Base-by-base conservation (phyloP, 1,140 invertebrate species). In the Microplitis mediator region DNA sequence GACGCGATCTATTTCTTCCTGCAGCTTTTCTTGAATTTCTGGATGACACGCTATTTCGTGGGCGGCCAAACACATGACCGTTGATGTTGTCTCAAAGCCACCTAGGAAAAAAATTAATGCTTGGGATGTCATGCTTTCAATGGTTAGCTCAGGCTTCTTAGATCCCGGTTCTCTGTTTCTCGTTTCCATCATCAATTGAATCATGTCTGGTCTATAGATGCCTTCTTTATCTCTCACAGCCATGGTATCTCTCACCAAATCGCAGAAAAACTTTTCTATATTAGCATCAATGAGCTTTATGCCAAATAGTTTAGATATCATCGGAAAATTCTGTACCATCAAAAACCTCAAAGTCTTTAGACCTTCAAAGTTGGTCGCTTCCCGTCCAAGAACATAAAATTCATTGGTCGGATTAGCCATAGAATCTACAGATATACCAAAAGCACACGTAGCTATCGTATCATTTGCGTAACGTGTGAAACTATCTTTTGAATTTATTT, bases 1-100 rank as follows among this genome's bases (percentile, higher is more conserved):
- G 0, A 85, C 76, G 34, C 79, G 81, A 14, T 87, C 81, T 23
- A 92, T 88, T 82, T 93, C 91, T 58, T 89, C 81, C 66, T 82
- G 75, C 2, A 86, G n/a, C 67, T 76, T 85, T 3, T 73, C 34
- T 3, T 81, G 80, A 4, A 81, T 8, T 0, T 78, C 64, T 0
- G 64, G 60, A 32, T 82, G 76, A 0, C 73, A 0, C 0, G 75
- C 81, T 0, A 82, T 32, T 14, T 77, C 80, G n/a, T 81, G 76
- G 13, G 77, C 72, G 4, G 69, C 72, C 54, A 91, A 91, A 0
- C 89, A 77, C 36, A 93, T 80, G 0, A 86, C 69, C 0, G 82
- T 81, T 1, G 88, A 82, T 1, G 87, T 88, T 0, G 88, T 90
- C 11, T 91, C 90, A 63, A 80, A 80, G 4, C 89, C 89, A 45